phyloP scores from a whole-genome alignment of 2,113 vertebrate genomes.

The Pogonocichla stellata region DNA sequence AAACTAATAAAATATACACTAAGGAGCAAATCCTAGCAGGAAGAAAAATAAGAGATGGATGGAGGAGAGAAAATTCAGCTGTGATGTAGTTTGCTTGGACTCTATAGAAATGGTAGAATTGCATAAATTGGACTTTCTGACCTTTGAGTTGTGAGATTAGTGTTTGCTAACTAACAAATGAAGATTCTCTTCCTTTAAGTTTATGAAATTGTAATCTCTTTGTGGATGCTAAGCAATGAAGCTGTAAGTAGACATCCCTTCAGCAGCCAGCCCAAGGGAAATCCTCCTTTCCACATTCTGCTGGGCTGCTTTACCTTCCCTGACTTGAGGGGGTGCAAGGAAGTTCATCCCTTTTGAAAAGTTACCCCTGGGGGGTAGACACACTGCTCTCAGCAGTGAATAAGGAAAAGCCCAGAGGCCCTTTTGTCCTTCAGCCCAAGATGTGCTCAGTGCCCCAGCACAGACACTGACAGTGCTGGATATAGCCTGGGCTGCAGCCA shows the following conservation, averaged over 20 bases:
- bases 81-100: not conserved
- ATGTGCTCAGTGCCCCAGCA: not conserved
- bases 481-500: not conserved
- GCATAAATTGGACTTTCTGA: not conserved
- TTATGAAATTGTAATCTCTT: not conserved
- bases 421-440: not conserved
- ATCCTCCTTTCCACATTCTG: not conserved
- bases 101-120: not conserved
- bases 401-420: not conserved
- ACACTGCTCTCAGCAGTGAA: not conserved
- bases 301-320: not conserved
- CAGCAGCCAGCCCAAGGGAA: not conserved
- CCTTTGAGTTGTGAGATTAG: not conserved
- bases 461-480: not conserved
- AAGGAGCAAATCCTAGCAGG: not conserved
- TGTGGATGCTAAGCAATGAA: not conserved
- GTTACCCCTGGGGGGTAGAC: rapidly evolving
- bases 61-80: not conserved
- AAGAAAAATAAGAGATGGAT: not conserved
- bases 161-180: not conserved
- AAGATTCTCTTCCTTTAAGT: not conserved
- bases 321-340: not conserved
- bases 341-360: not conserved
- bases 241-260: not conserved
- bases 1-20: not conserved